Evolutionary conservation across 2,888 invertebrate genomes (phyloP).

Genomic region (Syritta pipiens): DNA sequence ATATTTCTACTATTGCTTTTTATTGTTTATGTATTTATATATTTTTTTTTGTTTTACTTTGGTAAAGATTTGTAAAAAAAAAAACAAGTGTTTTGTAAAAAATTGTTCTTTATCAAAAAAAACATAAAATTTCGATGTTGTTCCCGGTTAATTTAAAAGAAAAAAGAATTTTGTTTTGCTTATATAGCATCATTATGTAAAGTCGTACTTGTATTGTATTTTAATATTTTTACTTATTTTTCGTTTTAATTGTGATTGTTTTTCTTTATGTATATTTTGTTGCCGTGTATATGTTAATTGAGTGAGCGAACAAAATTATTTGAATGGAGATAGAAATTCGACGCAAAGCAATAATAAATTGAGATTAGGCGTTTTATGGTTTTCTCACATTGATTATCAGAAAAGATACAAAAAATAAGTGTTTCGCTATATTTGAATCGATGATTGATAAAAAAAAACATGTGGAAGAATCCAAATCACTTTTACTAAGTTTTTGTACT

Average conservation of each 20-base stretch:
- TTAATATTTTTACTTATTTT: conserved; percentile 11
- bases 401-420: no score
- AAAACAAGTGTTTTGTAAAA: conserved; percentile 19
- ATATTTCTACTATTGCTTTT: conserved; percentile 64
- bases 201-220: conserved; percentile 16
- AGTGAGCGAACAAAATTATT: neutral
- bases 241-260: conserved; percentile 49
- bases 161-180: conserved; percentile 12
- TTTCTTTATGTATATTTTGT: conserved; percentile 55
- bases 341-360: neutral
- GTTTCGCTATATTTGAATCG: no score
- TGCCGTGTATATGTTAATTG: conserved; percentile 12
- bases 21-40: conserved; percentile 50
- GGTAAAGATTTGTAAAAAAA: conserved; percentile 1
- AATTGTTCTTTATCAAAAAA: conserved; percentile 61
- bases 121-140: conserved; percentile 69
- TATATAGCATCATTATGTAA: conserved; percentile 6
- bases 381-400: no score
- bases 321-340: no score
- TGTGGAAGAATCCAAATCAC: no score
- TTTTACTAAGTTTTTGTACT: no score
- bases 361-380: no score
- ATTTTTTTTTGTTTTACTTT: neutral
- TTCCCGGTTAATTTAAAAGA: conserved; percentile 60
- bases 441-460: no score